Evolutionary conservation across 2,113 vertebrate genomes (phyloP).

Genomic region (Odobenus rosmarus): DNA sequence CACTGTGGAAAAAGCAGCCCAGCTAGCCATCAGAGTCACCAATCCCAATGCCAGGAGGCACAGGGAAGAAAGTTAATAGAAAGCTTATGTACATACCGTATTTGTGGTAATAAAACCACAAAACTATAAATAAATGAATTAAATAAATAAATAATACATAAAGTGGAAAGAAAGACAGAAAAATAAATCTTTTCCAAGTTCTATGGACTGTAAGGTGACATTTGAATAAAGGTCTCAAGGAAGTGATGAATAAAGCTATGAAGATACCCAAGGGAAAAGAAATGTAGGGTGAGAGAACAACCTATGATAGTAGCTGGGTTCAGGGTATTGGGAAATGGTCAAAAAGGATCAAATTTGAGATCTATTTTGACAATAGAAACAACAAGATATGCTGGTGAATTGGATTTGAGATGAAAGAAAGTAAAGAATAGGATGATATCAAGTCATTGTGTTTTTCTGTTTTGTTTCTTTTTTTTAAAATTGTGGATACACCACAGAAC

Average conservation of each 20-base stretch:
- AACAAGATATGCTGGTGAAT: background rate
- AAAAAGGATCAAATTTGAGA: background rate
- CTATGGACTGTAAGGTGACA: background rate
- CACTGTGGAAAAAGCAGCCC: background rate
- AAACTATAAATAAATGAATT: background rate
- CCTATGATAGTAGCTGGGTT: background rate
- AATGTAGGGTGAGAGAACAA: background rate
- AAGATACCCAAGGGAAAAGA: background rate
- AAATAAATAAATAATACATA: background rate
- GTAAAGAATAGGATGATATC: background rate
- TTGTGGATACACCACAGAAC: background rate
- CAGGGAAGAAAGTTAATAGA: background rate
- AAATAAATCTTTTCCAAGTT: background rate
- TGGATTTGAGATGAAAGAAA: conserved; percentile 26
- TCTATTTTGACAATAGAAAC: background rate
- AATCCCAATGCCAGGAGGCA: background rate
- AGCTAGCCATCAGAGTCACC: background rate
- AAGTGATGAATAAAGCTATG: background rate
- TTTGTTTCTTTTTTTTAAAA: background rate
- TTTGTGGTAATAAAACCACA: background rate
- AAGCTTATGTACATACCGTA: background rate
- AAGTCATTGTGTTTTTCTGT: background rate
- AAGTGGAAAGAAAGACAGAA: background rate
- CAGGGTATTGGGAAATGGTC: background rate
- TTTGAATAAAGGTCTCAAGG: background rate